Percentiles rank a stretch among this genome's conserved stretches.
phyloP scores from a whole-genome alignment of 2,888 invertebrate genomes.

The Apodemia hepburni region DNA sequence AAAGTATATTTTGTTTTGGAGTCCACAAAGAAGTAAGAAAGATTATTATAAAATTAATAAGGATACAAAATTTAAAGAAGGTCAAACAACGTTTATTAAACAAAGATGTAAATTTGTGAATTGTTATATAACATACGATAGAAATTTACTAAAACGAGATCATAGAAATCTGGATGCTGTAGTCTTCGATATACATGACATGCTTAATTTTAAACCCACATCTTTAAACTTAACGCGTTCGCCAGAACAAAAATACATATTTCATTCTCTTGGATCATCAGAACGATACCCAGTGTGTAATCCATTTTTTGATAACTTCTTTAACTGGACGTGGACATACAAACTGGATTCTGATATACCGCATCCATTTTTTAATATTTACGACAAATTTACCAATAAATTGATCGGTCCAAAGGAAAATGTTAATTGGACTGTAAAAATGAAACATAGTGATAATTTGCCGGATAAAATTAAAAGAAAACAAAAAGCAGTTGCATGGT shows the following conservation, averaged over 20 bases:
- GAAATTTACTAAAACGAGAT: constrained; percentile 39
- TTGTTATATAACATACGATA: constrained; percentile 59
- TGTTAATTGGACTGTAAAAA: constrained; percentile 46
- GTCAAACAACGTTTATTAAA: constrained; percentile 52
- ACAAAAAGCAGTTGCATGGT: constrained; percentile 56
- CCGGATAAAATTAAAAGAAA: constrained; percentile 41
- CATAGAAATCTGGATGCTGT: constrained; percentile 56
- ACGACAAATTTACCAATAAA: constrained; percentile 36
- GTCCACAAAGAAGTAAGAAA: constrained; percentile 32
- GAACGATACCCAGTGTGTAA: constrained; percentile 52
- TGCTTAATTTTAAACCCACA: constrained; percentile 39
- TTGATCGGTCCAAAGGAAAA: constrained; percentile 48
- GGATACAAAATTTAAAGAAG: constrained; percentile 37
- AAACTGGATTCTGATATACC: constrained; percentile 59
- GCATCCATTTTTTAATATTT: constrained; percentile 53
- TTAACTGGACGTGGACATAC: constrained; percentile 71
- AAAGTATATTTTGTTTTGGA: constrained; percentile 65
- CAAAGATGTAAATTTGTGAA: constrained; percentile 58
- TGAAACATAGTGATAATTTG: constrained; percentile 40
- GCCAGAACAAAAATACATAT: constrained; percentile 55
- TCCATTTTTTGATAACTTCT: constrained; percentile 52
- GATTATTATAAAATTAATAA: constrained; percentile 30
- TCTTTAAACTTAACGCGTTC: constrained; percentile 44
- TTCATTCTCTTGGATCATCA: constrained; percentile 53
- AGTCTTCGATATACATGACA: constrained; percentile 49